Evolutionary conservation across 2,113 vertebrate species (phyloP), one percentile per base, ranked within the genome.

Genomic region (Triplophysa siluroides): DNA sequence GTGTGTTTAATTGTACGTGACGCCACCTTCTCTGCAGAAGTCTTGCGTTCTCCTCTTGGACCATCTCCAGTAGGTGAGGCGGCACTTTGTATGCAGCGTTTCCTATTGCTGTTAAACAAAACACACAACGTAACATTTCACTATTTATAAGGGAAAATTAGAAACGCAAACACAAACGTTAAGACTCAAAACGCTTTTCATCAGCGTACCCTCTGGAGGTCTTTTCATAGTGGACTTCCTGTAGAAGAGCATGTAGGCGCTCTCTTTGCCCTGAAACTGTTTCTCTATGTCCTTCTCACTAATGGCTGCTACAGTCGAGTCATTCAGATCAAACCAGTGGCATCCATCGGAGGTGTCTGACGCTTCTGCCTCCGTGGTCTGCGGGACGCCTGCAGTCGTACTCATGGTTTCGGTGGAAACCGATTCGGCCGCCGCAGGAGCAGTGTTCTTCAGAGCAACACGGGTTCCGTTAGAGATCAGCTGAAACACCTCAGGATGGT

Each of bases 181-280:
- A 6, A 76, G 29, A 12, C 4, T 38, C 0, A 5, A 56, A 56
- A 3, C 8, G 5, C 5, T 2, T 33, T 38, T 38, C 33, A 38
- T 38, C 33, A 38, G 33, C 52, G 0, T 93, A 99, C 97, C 97
- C 93, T 96, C 93, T 19, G 79, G 76, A 0, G 96, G 96, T 76
- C 97, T 94, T 81, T 90, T 89, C 81, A 98, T 87, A 81, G 90
- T 91, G 68, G 92, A 91, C 88, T 95, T 96, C 78, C 98, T 94
- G 86, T 99, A 99, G 82, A 99, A 99, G 84, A 99, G 90, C 98
- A 99, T 99, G 91, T 99, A 99, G 79, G 98, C 97, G 29, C 97
- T 98, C 89, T 99, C 98, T 90, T 96, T 96, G 50, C 98, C 98
- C 91, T 97, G 94, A 85, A 98, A 99, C 75, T 99, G 97, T 84